Conservation (phyloP, 2,888 invertebrate genomes). For the Cremastobaeus sp. region DNA sequence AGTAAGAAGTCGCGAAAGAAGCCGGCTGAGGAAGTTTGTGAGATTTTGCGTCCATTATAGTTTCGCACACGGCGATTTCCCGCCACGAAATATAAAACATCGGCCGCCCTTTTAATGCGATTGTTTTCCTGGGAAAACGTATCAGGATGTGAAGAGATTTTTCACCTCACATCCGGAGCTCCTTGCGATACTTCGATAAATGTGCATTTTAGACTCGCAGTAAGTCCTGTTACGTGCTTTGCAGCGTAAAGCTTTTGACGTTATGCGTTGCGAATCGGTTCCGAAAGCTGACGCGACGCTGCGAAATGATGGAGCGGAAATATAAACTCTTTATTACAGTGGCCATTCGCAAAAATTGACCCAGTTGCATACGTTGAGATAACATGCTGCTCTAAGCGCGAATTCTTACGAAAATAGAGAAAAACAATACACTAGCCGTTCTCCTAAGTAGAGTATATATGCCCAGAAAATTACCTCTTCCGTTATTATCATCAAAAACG, state of each 20-base stretch:
- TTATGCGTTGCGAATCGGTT: too few species aligned
- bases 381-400: too few species aligned
- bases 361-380: too few species aligned
- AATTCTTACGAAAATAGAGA: too few species aligned
- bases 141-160: conserved; percentile 55
- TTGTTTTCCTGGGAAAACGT: conserved; percentile 55
- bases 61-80: conserved; percentile 44
- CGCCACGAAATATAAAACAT: conserved; percentile 54
- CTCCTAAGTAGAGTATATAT: too few species aligned
- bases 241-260: conserved; percentile 52
- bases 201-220: conserved; percentile 50
- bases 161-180: conserved; percentile 54
- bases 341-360: too few species aligned
- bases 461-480: too few species aligned
- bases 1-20: conserved; percentile 30
- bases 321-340: too few species aligned
- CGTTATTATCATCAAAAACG: too few species aligned
- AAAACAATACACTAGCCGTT: too few species aligned
- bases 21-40: conserved; percentile 34
- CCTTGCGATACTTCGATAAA: conserved; percentile 54
- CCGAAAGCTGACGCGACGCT: too few species aligned
- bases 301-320: too few species aligned
- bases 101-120: conserved; percentile 55
- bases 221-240: conserved; percentile 49
- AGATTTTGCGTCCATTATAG: conserved; percentile 46